phyloP scores from a whole-genome alignment of 2,797 vertebrate genomes.

The Melanotaenia trifasciata region DNA sequence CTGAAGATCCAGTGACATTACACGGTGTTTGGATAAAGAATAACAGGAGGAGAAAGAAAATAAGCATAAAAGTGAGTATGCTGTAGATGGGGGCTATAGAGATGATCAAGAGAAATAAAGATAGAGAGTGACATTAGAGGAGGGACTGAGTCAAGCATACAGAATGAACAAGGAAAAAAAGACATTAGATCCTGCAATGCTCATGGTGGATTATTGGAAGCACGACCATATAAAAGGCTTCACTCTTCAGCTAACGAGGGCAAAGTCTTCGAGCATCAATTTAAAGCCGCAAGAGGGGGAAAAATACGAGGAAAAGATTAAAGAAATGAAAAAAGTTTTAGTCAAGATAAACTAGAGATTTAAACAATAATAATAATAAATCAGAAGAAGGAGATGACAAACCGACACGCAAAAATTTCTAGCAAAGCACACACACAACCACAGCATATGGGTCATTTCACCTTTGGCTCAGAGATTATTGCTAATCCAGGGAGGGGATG shows the following conservation, averaged over 20 bases:
- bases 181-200: slow-evolving; percentile 32
- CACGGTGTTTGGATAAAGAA: slow-evolving; percentile 36
- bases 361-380: slow-evolving; percentile 6
- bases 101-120: slow-evolving; percentile 58
- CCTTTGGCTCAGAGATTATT: slow-evolving; percentile 60
- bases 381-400: slow-evolving; percentile 28
- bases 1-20: slow-evolving; percentile 30
- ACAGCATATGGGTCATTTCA: slow-evolving; percentile 56
- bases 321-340: slow-evolving; percentile 63
- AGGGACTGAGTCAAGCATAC: slow-evolving; percentile 26
- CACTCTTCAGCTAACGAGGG: slow-evolving; percentile 76
- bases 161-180: slow-evolving; percentile 26
- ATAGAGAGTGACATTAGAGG: slow-evolving; percentile 47
- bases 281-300: slow-evolving; percentile 54
- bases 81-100: slow-evolving; percentile 31
- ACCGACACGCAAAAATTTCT: background rate
- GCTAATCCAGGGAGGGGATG: slow-evolving; percentile 57
- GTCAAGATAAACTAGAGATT: slow-evolving; percentile 68
- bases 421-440: slow-evolving; percentile 8
- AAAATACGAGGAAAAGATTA: slow-evolving; percentile 47
- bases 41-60: slow-evolving; percentile 27
- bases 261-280: slow-evolving; percentile 71
- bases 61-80: slow-evolving; percentile 25
- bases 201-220: slow-evolving; percentile 57
- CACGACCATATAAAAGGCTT: slow-evolving; percentile 65